phyloP scores from a whole-genome alignment of 92 coral and sea anemone genomes.

The Desmophyllum pertusum region DNA sequence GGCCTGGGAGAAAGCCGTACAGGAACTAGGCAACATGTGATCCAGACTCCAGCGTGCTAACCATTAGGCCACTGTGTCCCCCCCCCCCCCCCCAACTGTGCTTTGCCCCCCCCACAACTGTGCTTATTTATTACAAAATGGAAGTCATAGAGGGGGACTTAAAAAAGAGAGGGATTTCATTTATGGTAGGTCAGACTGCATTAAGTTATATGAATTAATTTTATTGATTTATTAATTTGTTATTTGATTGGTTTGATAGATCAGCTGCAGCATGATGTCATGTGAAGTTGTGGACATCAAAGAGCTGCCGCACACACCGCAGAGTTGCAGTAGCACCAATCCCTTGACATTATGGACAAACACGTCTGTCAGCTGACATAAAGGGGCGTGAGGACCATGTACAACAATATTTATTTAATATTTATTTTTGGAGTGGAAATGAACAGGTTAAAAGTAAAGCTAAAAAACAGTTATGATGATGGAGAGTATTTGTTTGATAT shows the following conservation, averaged over 20 bases:
- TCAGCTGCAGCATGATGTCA: slow-evolving; percentile 58
- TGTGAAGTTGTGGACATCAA: slow-evolving; percentile 90
- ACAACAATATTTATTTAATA: not conserved
- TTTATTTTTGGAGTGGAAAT: not conserved
- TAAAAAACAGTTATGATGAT: not conserved
- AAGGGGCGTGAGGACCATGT: not conserved
- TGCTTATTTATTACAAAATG: too few relatives aligned
- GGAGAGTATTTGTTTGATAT: not conserved
- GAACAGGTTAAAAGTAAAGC: not conserved
- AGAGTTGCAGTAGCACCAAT: slow-evolving; percentile 18
- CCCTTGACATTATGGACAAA: slow-evolving; percentile 14
- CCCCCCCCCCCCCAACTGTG: too few relatives aligned
- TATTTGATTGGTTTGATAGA: slow-evolving; percentile 50
- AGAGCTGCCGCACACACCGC: slow-evolving; percentile 66
- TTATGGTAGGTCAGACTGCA: not conserved
- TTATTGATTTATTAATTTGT: not conserved
- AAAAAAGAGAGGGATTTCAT: too few relatives aligned
- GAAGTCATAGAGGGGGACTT: too few relatives aligned
- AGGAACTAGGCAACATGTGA: too few relatives aligned
- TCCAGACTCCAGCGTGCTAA: too few relatives aligned
- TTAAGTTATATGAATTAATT: not conserved
- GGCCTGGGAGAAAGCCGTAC: too few relatives aligned
- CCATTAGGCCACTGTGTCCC: too few relatives aligned
- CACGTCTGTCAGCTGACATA: slow-evolving; percentile 30
- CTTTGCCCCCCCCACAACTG: too few relatives aligned